phyloP scores from a whole-genome alignment of 2,888 invertebrate species.

The Meta bourneti region DNA sequence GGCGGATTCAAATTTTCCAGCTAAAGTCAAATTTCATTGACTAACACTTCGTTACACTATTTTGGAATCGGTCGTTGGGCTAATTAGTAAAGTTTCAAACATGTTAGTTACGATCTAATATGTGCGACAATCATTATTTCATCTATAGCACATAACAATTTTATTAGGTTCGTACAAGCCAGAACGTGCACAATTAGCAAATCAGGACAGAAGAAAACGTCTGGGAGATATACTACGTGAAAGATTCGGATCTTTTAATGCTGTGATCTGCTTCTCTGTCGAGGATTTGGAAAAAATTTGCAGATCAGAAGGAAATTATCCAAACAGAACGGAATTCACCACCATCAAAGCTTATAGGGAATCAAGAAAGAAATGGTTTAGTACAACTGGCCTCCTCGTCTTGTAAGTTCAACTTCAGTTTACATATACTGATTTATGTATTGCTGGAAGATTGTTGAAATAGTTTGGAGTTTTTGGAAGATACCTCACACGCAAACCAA shows the following conservation, averaged over 20 bases:
- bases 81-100: not conserved
- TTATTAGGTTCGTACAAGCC: conserved; percentile 37
- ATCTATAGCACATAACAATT: not conserved
- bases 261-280: conserved; percentile 83
- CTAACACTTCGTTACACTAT: too few species aligned
- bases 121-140: not conserved
- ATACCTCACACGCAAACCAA: too few species aligned
- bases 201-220: conserved; percentile 81
- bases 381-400: conserved; percentile 49
- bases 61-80: too few species aligned
- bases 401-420: conserved; percentile 41
- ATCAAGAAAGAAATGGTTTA: conserved; percentile 63
- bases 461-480: too few species aligned
- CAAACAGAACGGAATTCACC: conserved; percentile 82
- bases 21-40: too few species aligned
- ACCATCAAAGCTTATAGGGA: conserved; percentile 61
- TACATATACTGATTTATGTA: not conserved
- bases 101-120: not conserved
- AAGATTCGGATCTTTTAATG: conserved; percentile 77
- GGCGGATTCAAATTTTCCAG: too few species aligned
- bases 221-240: conserved; percentile 83
- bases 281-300: conserved; percentile 82
- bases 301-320: conserved; percentile 83
- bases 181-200: conserved; percentile 81
- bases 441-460: too few species aligned